Base-by-base conservation (phyloP, 2,113 vertebrate species). In the Oncorhynchus nerka region DNA sequence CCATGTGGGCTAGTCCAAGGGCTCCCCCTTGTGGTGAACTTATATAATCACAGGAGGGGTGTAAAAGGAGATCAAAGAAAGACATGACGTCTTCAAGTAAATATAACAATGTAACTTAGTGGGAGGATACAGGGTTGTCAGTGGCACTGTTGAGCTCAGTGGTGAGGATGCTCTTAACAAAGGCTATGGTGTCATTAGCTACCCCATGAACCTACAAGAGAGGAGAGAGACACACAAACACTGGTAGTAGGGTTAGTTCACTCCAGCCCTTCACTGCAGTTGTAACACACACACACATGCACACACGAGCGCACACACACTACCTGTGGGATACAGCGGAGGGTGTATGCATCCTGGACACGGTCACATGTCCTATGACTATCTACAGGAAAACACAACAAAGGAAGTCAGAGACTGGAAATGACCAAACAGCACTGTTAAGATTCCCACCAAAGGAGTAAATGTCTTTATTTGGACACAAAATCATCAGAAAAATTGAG, bases 241-340 rank as follows among this genome's bases (percentile, higher is more conserved):
- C 16, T 4, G 51, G 51, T 55, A 15, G 4, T 19, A 19, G 51
- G 13, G 51, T 45, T 45, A 11, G 9, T 45, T 45, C 39, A 45
- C 39, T 45, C 39, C 39, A 45, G 39, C 39, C 39, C 39, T 3
- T 45, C 39, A 45, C 39, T 11, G 39, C 39, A 45, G 2, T 45
- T 45, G 39, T 11, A 45, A 45, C 39, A 45, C 39, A 45, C 39
- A 45, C 39, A 68, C 66, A 68, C 66, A 26, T 24, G 24, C 24
- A 68, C 66, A 68, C 66, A 34, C 34, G 6, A 32, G 30, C 34
- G 0, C 39, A 39, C 39, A 45, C 39, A 45, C 9, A 45, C 39
- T 92, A 95, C 95, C 94, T 96, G 95, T 61, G 95, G 95, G 64
- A 95, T 95, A 81, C 95, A 96, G 72, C 95, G 94, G 77, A 96